These are phyloP conservation scores for Xylocopa sonorina DNA, from an alignment of 1,140 invertebrate genomes.

Conservation along the genomic window DNA sequence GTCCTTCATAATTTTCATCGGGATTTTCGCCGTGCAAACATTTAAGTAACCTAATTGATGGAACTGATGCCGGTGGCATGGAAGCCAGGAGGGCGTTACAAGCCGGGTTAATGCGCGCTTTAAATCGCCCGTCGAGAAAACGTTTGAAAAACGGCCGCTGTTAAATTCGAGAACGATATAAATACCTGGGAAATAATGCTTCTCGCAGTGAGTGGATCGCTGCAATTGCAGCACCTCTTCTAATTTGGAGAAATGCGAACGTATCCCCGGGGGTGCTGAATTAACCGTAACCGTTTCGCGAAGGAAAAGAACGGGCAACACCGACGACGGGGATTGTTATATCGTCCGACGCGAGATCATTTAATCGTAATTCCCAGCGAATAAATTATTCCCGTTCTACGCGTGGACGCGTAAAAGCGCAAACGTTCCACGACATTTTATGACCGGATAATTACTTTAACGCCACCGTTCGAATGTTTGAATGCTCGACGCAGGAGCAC, in stretches of 20 bases:
- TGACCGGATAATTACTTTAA: not conserved
- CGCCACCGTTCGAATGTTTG: not conserved
- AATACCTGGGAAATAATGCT: not conserved
- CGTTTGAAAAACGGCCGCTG: not conserved
- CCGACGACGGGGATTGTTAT: not conserved
- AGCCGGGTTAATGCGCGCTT: slow-evolving; percentile 9
- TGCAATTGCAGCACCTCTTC: not conserved
- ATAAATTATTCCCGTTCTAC: not conserved
- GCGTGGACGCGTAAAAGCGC: not conserved
- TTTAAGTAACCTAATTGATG: slow-evolving; percentile 52
- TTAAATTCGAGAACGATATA: not conserved
- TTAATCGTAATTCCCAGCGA: not conserved
- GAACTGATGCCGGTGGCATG: not conserved
- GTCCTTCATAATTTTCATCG: slow-evolving; percentile 32
- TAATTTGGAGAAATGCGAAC: not conserved
- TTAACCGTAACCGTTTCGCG: not conserved
- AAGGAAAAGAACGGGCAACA: not conserved
- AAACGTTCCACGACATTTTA: not conserved
- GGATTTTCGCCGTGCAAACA: slow-evolving; percentile 49
- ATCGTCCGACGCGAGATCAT: not conserved
- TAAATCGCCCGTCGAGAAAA: not conserved
- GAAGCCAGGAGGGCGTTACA: not conserved
- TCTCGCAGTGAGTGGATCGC: not conserved
- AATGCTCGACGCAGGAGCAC: not conserved
- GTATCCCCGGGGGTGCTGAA: not conserved